These are phyloP conservation scores for Metalampra italica DNA, from an alignment of 2,888 invertebrate genomes.

Conservation along the genomic window DNA sequence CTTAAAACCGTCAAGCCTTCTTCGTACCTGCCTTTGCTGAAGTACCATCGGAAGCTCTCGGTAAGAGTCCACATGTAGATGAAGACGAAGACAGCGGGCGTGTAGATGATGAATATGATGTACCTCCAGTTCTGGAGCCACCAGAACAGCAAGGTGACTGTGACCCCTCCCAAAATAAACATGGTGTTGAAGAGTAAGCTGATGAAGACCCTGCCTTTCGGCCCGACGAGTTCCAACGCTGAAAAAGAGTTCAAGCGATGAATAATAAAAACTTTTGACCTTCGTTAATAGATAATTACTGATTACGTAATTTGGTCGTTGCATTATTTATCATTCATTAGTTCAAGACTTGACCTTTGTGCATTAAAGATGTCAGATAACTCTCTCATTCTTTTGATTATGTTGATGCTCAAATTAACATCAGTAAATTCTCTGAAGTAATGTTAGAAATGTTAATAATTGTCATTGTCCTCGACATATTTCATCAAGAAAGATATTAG, in stretches of 20 bases:
- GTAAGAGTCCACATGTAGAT: slow-evolving; percentile 62
- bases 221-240: slow-evolving; percentile 69
- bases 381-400: too few species aligned
- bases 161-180: slow-evolving; percentile 69
- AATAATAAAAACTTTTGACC: neutral
- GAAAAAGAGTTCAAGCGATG: slow-evolving; percentile 23
- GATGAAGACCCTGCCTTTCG: slow-evolving; percentile 67
- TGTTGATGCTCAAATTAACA: too few species aligned
- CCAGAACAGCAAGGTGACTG: slow-evolving; percentile 63
- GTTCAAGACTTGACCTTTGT: neutral
- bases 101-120: slow-evolving; percentile 65
- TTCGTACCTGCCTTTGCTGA: slow-evolving; percentile 81
- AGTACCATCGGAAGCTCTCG: slow-evolving; percentile 68
- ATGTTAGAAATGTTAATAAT: too few species aligned
- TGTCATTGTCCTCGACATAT: too few species aligned
- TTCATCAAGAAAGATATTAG: too few species aligned
- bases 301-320: too few species aligned
- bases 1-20: slow-evolving; percentile 81
- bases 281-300: neutral
- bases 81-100: slow-evolving; percentile 58
- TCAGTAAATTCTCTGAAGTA: too few species aligned
- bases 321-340: neutral
- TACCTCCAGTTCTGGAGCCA: slow-evolving; percentile 69
- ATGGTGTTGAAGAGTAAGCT: slow-evolving; percentile 71
- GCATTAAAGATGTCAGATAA: neutral